These are phyloP conservation scores for Papilio protenor DNA, from an alignment of 2,888 invertebrate species.

Conservation along the genomic window DNA sequence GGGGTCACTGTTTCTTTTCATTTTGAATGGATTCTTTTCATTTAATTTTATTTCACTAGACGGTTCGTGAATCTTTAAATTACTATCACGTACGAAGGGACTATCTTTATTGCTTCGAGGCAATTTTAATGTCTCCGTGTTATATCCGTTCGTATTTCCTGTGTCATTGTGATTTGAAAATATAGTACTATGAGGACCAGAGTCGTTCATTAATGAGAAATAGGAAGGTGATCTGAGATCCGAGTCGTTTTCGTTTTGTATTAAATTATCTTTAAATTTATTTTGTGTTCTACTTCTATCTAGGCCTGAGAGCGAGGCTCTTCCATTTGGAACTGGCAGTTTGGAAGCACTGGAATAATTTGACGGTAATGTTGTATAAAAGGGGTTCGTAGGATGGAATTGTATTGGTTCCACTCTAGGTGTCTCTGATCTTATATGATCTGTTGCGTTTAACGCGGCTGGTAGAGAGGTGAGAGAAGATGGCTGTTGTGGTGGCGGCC, in stretches of 20 bases:
- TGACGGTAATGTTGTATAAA: conserved; percentile 78
- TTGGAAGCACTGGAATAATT: conserved; percentile 76
- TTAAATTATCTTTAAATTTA: conserved; percentile 63
- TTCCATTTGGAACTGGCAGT: conserved; percentile 75
- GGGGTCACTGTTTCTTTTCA: conserved; percentile 52
- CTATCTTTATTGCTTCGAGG: conserved; percentile 51
- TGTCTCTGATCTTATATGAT: conserved; percentile 67
- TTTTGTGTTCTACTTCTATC: conserved; percentile 65
- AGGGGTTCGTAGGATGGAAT: conserved; percentile 80
- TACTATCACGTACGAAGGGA: conserved; percentile 55
- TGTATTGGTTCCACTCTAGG: conserved; percentile 65
- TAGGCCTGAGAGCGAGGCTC: conserved; percentile 65
- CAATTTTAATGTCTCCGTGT: conserved; percentile 47
- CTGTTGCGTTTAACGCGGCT: conserved; percentile 66
- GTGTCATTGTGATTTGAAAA: conserved; percentile 57
- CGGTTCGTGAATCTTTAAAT: conserved; percentile 54
- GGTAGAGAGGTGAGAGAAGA: conserved; percentile 69
- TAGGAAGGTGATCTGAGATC: conserved; percentile 67
- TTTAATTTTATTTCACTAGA: conserved; percentile 48
- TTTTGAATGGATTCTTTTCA: conserved; percentile 70
- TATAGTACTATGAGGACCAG: conserved; percentile 60
- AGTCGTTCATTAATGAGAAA: conserved; percentile 61
- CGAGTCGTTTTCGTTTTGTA: conserved; percentile 58
- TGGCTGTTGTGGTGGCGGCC: conserved; percentile 61
- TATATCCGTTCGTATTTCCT: conserved; percentile 60